Base-by-base conservation (phyloP, 2,113 vertebrate genomes). In the Dissostichus mawsoni region DNA sequence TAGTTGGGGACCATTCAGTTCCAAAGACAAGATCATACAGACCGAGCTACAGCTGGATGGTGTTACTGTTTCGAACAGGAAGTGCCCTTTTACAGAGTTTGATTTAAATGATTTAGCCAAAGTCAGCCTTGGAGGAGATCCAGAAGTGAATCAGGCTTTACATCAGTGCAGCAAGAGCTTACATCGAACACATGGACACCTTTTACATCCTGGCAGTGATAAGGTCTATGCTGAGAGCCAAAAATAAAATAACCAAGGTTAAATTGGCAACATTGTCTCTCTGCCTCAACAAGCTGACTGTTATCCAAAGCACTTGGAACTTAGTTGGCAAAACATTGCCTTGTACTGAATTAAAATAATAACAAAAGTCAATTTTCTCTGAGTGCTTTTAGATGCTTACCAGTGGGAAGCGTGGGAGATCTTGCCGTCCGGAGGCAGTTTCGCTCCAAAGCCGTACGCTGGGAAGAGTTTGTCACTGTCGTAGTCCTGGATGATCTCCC, bases 391-490 rank as follows among this genome's bases (percentile, higher is more conserved):
- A 53, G 1, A 51, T 41, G 23, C 94, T 69, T 93, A 98, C 97
- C 97, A 98, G 90, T 50, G 97, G 96, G 76, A 98, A 98, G 96
- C 97, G 79, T 98, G 97, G 84, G 97, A 98, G 87, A 98, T 96
- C 86, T 97, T 96, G 80, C 97, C 97, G 0, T 98, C 97, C 0
- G 97, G 97, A 18, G 97, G 97, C 66, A 98, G 90, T 90, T 97
- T 98, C 81, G 97, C 97, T 0, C 97, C 97, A 1, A 98, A 98
- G 78, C 97, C 97, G 0, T 97, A 97, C 11, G 97, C 97, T 0
- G 97, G 97, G 88, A 97, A 98, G 79, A 97, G 95, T 89, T 97
- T 98, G 95, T 98, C 97, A 0, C 96, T 97, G 95, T 98, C 97
- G 2, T 98, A 98, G 94, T 98, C 97, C 93, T 98, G 97, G 90